Evolutionary conservation across 2,888 invertebrate genomes (phyloP).

Genomic region (Fragum sueziense): DNA sequence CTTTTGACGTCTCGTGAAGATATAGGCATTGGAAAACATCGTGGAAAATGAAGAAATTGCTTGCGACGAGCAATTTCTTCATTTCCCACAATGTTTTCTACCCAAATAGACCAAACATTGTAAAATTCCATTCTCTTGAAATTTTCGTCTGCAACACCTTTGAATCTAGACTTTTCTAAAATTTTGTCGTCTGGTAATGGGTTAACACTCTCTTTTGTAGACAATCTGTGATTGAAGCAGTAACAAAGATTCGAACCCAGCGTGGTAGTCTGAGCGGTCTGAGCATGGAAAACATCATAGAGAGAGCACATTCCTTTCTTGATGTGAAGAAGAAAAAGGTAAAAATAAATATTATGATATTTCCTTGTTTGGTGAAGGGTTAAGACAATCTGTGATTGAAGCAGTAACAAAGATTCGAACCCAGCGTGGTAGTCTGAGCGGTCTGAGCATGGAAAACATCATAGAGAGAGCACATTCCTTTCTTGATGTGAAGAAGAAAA

Average conservation of each 20-base stretch:
- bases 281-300: constrained; percentile 63
- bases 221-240: constrained; percentile 54
- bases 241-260: constrained; percentile 57
- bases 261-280: constrained; percentile 65
- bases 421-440: constrained; percentile 61
- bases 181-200: too few relatives aligned
- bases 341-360: too few relatives aligned
- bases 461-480: constrained; percentile 54
- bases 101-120: too few relatives aligned
- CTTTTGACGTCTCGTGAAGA: too few relatives aligned
- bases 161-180: too few relatives aligned
- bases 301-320: constrained; percentile 44
- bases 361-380: too few relatives aligned
- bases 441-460: constrained; percentile 65
- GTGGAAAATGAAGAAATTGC: too few relatives aligned
- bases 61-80: too few relatives aligned
- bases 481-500: not conserved
- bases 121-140: too few relatives aligned
- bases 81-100: too few relatives aligned
- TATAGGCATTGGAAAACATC: too few relatives aligned
- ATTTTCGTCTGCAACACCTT: too few relatives aligned
- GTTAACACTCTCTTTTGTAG: constrained; percentile 45
- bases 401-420: constrained; percentile 60
- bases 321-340: not conserved
- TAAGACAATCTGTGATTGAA: constrained; percentile 57